Evolutionary conservation across 2,797 vertebrate genomes (phyloP), one percentile per base, ranked within the genome.

Genomic region (Rallus crepitans): DNA sequence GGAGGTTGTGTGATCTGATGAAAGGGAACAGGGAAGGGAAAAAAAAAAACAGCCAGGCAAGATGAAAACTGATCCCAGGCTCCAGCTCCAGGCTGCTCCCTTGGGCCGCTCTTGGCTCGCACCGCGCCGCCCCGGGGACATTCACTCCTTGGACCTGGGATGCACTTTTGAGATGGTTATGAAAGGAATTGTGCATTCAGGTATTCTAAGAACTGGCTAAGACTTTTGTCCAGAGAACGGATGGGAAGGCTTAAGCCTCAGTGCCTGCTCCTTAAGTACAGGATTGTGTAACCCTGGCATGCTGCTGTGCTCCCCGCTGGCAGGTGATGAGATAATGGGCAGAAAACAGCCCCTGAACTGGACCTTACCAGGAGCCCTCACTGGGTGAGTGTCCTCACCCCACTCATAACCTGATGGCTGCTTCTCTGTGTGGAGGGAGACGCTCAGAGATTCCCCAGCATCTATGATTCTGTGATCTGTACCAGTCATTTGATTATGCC

Each of bases 51-150:
- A 77, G 18, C 65, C 18, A 3, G 4, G 28, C 0, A 3, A 86
- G 50, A 50, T 69, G 91, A 95, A 95, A 96, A 88, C 65, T 42
- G 87, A 96, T 86, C 71, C 80, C 35, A 8, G 55, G 48, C 72
- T 83, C 47, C 53, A 21, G 63, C 84, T 53, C 25, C 63, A 61
- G 78, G 70, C 69, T 14, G 35, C 50, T 87, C 72, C 78, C 81
- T 65, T 55, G 1, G 0, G 53, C 55, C 66, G 45, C 9, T 16
- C 66, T 15, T 56, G 75, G 79, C 89, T 89, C 17, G 1, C 20
- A 68, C 30, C 6, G 0, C 1, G 0, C 66, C 53, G 25, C 73
- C 73, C 73, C 71, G 1, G 0, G 61, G 23, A 63, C 15, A 2
- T 42, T 61, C 69, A 2, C 40, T 71, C 25, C 42, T 47, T 27